phyloP scores from a whole-genome alignment of 2,888 invertebrate genomes.

The Lamproptera curius region DNA sequence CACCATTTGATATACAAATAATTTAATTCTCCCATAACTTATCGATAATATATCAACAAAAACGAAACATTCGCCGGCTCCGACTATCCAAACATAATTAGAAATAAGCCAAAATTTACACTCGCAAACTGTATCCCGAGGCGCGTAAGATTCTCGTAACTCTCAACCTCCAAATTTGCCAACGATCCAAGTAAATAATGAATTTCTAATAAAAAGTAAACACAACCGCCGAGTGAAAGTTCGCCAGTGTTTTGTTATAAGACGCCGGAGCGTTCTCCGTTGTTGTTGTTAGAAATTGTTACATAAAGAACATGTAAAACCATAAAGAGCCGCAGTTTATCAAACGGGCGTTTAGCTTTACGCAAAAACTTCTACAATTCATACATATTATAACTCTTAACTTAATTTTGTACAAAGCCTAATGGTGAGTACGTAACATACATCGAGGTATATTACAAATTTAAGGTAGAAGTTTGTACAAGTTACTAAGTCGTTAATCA shows the following conservation, averaged over 20 bases:
- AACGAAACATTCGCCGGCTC: no score
- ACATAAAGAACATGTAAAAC: not conserved
- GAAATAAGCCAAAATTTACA: no score
- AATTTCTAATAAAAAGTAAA: constrained; percentile 14
- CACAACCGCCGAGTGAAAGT: not conserved
- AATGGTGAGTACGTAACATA: not conserved
- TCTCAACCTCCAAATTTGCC: not conserved
- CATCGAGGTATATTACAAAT: not conserved
- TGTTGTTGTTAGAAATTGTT: constrained; percentile 5
- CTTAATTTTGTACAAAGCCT: constrained; percentile 2
- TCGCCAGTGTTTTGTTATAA: constrained; percentile 5
- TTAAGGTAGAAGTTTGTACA: constrained; percentile 5
- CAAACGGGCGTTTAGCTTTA: constrained; percentile 3
- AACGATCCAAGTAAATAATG: constrained; percentile 8
- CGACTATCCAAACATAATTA: no score
- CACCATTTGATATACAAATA: no score
- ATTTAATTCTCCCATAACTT: no score
- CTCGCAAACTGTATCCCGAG: no score
- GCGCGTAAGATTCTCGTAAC: not conserved
- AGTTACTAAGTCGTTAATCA: no score
- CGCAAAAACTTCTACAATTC: constrained; percentile 8
- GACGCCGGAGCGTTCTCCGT: constrained; percentile 6
- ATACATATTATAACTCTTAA: constrained; percentile 5
- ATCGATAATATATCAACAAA: no score
- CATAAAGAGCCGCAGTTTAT: not conserved